Percentiles rank a stretch among this genome's conserved stretches.
These are phyloP conservation scores for Dendroctonus valens DNA, from an alignment of 1,140 invertebrate genomes.

Conservation along the genomic window DNA sequence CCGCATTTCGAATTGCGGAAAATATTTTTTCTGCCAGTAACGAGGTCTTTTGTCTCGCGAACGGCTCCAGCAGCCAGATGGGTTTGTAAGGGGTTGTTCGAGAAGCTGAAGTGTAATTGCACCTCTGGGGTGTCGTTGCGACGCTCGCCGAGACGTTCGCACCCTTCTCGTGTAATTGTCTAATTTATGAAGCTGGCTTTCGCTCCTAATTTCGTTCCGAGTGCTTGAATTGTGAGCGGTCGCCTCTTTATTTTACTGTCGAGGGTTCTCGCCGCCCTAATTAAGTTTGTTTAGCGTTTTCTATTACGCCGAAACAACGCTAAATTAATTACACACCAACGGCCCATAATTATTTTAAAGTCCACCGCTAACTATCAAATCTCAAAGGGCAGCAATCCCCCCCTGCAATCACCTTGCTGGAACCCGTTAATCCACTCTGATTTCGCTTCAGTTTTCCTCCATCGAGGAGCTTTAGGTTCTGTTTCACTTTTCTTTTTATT, in stretches of 20 bases:
- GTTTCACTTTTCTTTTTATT: too few species aligned
- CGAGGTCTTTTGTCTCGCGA: constrained; percentile 42
- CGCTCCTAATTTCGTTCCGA: constrained; percentile 34
- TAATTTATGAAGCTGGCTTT: constrained; percentile 43
- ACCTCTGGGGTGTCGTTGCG: constrained; percentile 44
- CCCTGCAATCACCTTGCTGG: too few species aligned
- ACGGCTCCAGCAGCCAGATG: constrained; percentile 38
- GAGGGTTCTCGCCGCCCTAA: constrained; percentile 9
- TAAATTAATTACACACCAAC: neutral
- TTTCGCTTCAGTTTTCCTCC: too few species aligned
- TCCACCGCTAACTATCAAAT: too few species aligned
- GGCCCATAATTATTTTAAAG: too few species aligned
- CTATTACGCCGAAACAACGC: neutral
- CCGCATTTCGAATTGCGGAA: constrained; percentile 35
- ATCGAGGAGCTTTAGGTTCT: too few species aligned
- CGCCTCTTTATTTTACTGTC: constrained; percentile 13
- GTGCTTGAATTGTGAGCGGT: constrained; percentile 30
- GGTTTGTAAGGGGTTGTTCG: constrained; percentile 42
- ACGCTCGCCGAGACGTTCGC: constrained; percentile 40
- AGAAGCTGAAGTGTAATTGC: constrained; percentile 42
- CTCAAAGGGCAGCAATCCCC: too few species aligned
- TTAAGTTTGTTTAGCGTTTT: constrained; percentile 20
- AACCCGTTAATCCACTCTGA: too few species aligned
- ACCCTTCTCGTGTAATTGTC: constrained; percentile 43
- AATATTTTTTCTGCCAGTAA: constrained; percentile 44